Evolutionary conservation across 2,888 invertebrate species (phyloP).

Genomic region (Onchidella celtica): DNA sequence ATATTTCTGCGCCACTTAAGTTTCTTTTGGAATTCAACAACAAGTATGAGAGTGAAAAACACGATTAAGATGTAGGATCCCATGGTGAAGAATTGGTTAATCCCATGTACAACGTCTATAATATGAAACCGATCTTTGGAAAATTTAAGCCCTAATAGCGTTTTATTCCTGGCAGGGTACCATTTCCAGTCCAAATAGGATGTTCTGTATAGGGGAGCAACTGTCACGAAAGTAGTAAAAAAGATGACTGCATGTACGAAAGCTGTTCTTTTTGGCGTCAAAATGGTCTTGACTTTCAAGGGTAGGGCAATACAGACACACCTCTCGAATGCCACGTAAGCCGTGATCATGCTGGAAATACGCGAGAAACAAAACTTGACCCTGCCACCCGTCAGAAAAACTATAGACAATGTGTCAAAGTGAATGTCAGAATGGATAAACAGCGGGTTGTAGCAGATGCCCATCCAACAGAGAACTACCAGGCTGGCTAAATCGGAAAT

Average conservation of each 20-base stretch:
- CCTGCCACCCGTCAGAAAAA: neutral
- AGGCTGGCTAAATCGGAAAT: neutral
- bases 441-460: neutral
- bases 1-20: neutral
- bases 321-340: neutral
- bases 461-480: neutral
- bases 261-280: neutral
- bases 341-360: neutral
- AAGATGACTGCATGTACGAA: neutral
- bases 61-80: neutral
- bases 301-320: neutral
- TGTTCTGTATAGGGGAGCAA: neutral
- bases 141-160: neutral
- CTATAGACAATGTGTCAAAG: neutral
- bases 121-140: neutral
- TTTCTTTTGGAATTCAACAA: neutral
- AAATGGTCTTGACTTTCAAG: slow-evolving; percentile 2
- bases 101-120: neutral
- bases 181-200: neutral
- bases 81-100: neutral
- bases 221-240: neutral
- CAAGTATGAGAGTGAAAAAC: neutral
- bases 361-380: neutral
- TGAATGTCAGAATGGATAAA: neutral
- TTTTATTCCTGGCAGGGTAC: neutral